Evolutionary conservation across 1,140 invertebrate species (phyloP), one percentile per base, ranked within the genome.

Genomic region (Polypedilum vanderplanki): DNA sequence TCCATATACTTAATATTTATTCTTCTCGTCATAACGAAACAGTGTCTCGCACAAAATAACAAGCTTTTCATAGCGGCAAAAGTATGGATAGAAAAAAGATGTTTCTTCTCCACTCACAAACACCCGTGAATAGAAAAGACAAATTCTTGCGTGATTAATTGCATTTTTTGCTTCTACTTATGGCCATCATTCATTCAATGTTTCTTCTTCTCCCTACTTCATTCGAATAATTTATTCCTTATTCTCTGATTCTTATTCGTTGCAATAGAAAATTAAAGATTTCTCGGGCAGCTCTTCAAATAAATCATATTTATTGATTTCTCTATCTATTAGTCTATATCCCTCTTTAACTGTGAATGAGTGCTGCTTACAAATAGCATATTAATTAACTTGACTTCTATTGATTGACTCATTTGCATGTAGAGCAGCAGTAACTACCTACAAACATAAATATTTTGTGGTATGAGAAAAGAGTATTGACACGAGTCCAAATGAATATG

Each of bases 301-400:
- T 57, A 57, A 57, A 57, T 57, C 46, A 57, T 57, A 57, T 57
- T 57, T 57, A 57, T 57, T 57, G 46, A 57, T 57, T 57, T 57
- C 12, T 57, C 24, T 33, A 5, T 3, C 24, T 33, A 33, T 33
- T 5, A 3, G 24, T 33, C 5, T n/a, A n/a, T n/a, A n/a, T n/a
- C 5, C 24, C 24, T 33, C 24, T 33, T 33, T 33, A 33, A 33
- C 24, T 33, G n/a, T n/a, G 24, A 33, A 33, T 33, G 24, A 33
- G 24, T 33, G 24, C 24, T 33, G 24, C 24, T 33, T 33, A 33
- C 12, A 57, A 57, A 57, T 57, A 57, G 12, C 12, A 57, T 57
- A 57, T 57, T 57, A 57, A 57, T 57, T 57, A 57, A 57, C 46
- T 57, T 57, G n/a, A 57, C 46, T 57, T 57, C 46, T 57, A 57